These are phyloP conservation scores for Oeneis ivallda DNA, from an alignment of 2,888 invertebrate genomes.

Conservation along the genomic window DNA sequence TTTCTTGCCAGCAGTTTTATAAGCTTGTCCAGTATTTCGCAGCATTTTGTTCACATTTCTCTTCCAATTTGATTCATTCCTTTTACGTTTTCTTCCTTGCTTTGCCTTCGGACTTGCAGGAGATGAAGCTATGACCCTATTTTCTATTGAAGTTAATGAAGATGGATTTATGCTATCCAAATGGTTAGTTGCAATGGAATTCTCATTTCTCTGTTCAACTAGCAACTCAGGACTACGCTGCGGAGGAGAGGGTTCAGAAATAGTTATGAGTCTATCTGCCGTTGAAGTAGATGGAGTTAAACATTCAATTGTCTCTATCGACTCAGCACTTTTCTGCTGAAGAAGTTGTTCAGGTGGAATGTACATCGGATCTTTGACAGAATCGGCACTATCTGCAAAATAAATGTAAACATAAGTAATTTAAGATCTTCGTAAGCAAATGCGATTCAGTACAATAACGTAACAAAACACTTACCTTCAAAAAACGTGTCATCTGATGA, in stretches of 20 bases:
- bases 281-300: not conserved
- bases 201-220: slow-evolving; percentile 11
- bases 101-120: slow-evolving; percentile 9
- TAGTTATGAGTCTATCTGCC: slow-evolving; percentile 1
- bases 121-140: slow-evolving; percentile 5
- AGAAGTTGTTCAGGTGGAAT: not conserved
- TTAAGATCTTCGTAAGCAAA: slow-evolving; percentile 8
- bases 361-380: slow-evolving; percentile 8
- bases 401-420: slow-evolving; percentile 8
- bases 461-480: slow-evolving; percentile 11
- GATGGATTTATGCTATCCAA: not conserved
- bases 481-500: slow-evolving; percentile 10
- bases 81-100: slow-evolving; percentile 19
- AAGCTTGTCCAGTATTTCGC: slow-evolving; percentile 11
- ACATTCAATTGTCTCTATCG: slow-evolving; percentile 8
- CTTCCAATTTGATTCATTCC: slow-evolving; percentile 15
- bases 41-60: slow-evolving; percentile 17
- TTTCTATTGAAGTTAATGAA: not conserved
- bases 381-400: slow-evolving; percentile 13
- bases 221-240: slow-evolving; percentile 4
- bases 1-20: slow-evolving; percentile 16
- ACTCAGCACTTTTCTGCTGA: slow-evolving; percentile 8
- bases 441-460: slow-evolving; percentile 9
- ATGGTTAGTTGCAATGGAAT: slow-evolving; percentile 6
- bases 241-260: slow-evolving; percentile 7